Percentiles rank a stretch among this genome's conserved stretches.
Evolutionary conservation across 2,797 vertebrate genomes (phyloP).

Genomic region (Tolypeutes matacus): DNA sequence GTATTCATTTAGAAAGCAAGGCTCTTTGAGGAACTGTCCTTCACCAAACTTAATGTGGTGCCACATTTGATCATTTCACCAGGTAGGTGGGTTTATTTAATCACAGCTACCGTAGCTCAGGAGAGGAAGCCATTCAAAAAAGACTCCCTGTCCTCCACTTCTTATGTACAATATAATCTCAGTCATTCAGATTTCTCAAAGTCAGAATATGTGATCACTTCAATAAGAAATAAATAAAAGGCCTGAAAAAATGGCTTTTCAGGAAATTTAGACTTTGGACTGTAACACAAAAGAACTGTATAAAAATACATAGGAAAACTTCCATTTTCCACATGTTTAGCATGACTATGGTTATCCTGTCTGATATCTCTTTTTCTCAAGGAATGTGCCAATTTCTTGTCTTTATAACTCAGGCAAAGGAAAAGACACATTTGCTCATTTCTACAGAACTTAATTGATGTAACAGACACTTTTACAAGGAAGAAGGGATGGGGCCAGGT

Average conservation of each 20-base stretch:
- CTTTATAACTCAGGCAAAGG: too few relatives aligned
- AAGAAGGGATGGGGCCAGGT: background rate
- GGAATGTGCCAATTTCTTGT: too few relatives aligned
- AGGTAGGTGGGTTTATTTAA: background rate
- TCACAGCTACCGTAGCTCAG: background rate
- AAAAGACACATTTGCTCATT: too few relatives aligned
- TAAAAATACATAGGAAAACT: background rate
- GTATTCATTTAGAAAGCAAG: slow-evolving; percentile 1
- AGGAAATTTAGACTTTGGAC: background rate
- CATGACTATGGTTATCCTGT: too few relatives aligned
- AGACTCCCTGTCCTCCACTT: background rate
- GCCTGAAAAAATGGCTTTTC: background rate
- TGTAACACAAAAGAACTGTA: background rate
- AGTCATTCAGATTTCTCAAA: background rate
- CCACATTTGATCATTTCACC: background rate
- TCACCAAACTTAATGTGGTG: background rate
- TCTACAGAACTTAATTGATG: too few relatives aligned
- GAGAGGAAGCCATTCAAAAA: background rate
- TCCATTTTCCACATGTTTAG: too few relatives aligned
- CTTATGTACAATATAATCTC: background rate
- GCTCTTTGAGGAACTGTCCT: background rate
- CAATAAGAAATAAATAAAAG: background rate
- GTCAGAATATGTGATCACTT: slow-evolving; percentile 24
- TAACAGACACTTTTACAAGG: too few relatives aligned
- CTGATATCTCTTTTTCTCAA: too few relatives aligned